Evolutionary conservation across 2,113 vertebrate genomes (phyloP).

Genomic region (Micronycteris hirsuta): DNA sequence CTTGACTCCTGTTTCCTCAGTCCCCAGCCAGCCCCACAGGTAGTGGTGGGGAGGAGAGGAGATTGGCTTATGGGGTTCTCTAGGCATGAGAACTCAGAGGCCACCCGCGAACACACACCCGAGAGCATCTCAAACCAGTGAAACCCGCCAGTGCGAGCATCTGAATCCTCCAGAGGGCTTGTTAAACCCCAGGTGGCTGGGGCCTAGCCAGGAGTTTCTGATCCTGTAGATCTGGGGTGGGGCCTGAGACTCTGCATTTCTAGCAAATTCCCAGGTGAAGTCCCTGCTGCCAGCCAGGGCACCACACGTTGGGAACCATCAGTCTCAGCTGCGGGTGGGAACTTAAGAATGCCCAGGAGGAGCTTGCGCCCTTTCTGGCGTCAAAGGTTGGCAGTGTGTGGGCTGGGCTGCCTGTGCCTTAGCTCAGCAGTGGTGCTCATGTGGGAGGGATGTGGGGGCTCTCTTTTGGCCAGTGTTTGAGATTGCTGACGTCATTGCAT

Average conservation of each 20-base stretch:
- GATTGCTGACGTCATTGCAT: neutral
- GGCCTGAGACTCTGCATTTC: neutral
- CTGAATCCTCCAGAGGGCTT: neutral
- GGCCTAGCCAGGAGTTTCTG: neutral
- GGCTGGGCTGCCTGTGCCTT: neutral
- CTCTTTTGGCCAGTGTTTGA: neutral
- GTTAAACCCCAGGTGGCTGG: no score
- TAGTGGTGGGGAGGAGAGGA: neutral
- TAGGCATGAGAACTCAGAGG: neutral
- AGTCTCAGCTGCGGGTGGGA: neutral
- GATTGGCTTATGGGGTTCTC: rapidly evolving
- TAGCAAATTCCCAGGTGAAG: neutral
- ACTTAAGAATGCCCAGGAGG: neutral
- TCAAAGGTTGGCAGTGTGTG: rapidly evolving
- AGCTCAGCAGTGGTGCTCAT: neutral
- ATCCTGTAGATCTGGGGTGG: neutral
- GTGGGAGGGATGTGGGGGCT: neutral
- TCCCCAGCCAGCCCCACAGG: no score
- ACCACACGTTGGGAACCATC: rapidly evolving
- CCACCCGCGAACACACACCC: no score
- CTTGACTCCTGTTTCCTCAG: neutral
- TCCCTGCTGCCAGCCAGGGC: neutral
- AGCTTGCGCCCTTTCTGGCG: neutral
- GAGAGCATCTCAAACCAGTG: neutral
- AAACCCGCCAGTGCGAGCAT: no score